Evolutionary conservation across 2,113 vertebrate species (phyloP).

Genomic region (Atractosteus spatula): DNA sequence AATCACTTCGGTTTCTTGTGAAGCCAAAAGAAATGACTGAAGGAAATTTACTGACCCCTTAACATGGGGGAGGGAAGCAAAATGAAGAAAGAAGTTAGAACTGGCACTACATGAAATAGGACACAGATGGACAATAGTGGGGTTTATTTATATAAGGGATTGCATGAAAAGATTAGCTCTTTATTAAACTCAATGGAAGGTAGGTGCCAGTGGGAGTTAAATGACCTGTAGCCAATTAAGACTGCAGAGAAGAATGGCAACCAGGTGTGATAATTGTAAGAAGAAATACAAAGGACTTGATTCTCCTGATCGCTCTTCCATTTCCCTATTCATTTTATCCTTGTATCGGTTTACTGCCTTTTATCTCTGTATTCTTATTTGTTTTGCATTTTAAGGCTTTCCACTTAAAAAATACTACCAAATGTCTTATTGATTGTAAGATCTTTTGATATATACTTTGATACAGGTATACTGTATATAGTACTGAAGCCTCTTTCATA

Average conservation of each 20-base stretch:
- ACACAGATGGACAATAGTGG: background rate
- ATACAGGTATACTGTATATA: too few species aligned
- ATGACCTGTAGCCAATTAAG: slow-evolving; percentile 9
- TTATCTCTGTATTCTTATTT: background rate
- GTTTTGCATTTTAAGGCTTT: background rate
- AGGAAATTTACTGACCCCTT: background rate
- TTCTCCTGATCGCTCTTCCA: background rate
- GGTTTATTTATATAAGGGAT: background rate
- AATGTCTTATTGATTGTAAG: too few species aligned
- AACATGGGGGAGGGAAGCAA: background rate
- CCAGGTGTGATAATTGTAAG: slow-evolving; percentile 3
- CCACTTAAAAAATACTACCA: too few species aligned
- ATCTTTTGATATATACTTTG: too few species aligned
- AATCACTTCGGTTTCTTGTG: background rate
- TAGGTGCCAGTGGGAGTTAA: background rate
- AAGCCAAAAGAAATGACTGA: background rate
- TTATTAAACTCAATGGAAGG: background rate
- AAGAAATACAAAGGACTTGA: background rate
- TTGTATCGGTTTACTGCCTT: background rate
- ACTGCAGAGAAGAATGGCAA: background rate
- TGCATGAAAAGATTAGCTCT: background rate
- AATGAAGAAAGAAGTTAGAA: background rate
- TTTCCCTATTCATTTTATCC: background rate
- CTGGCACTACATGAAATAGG: background rate
- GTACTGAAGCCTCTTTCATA: too few species aligned